A percentile compares a stretch with the other conserved stretches of the same genome.
Conservation (phyloP, 2,113 vertebrate species). For the Antennarius striatus region DNA sequence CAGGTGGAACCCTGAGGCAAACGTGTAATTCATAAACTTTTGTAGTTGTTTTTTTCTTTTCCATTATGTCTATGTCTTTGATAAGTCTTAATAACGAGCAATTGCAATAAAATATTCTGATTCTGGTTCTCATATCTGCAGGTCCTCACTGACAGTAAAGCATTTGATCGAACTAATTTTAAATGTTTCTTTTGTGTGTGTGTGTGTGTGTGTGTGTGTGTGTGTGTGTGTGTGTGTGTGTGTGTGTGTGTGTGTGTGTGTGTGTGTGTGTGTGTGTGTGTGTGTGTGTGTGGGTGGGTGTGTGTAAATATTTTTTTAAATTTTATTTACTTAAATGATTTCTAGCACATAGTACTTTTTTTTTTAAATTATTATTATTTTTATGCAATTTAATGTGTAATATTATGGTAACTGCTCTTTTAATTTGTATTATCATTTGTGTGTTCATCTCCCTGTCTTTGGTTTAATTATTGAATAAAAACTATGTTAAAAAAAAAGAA, state of each 20-base stretch:
- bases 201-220: too few species aligned
- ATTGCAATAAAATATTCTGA: too few species aligned
- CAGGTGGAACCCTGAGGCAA: constrained; percentile 56
- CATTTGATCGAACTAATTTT: not conserved
- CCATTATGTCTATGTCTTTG: not conserved
- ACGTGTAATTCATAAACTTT: not conserved
- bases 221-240: too few species aligned
- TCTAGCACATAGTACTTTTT: too few species aligned
- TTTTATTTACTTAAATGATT: not conserved
- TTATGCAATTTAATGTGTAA: too few species aligned
- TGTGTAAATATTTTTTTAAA: not conserved
- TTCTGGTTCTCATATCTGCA: not conserved
- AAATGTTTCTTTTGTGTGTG: not conserved
- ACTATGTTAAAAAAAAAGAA: not conserved
- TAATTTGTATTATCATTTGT: too few species aligned
- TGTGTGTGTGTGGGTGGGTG: too few species aligned
- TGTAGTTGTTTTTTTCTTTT: not conserved
- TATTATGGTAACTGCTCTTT: too few species aligned
- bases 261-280: too few species aligned
- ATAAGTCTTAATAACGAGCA: too few species aligned
- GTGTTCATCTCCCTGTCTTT: too few species aligned
- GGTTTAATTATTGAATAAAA: not conserved
- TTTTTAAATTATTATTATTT: not conserved
- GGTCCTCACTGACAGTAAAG: not conserved
- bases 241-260: too few species aligned